Base-by-base conservation (phyloP, 2,888 invertebrate species). In the Drosophila recens region DNA sequence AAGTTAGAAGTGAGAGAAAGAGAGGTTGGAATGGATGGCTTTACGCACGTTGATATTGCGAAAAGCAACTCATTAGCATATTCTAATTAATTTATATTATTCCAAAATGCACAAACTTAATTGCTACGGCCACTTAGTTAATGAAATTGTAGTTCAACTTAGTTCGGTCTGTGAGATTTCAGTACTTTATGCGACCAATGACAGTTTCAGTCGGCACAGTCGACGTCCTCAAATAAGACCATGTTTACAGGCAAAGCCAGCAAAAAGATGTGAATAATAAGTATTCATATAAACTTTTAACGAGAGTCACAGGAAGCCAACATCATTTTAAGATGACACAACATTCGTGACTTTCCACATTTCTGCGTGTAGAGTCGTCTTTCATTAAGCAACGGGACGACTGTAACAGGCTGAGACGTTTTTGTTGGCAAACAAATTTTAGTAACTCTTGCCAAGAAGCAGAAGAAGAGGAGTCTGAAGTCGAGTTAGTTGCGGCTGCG, bases 81-180 rank as follows among this genome's bases (percentile, higher is more conserved):
- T 88, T 87, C 86, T 86, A 87, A 87, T 87, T 87, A 87, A 87
- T 88, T 87, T 87, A 82, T 86, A 88, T 88, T 87, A 86, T 86
- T 86, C 83, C 88, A 83, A 82, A 86, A 81, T 86, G 88, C 82
- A 87, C 72, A 75, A 85, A 83, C 86, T 88, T 87, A 87, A 87
- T 87, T 88, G 88, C 82, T 76, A 71, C 73, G 88, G 78, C 80
- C 86, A 87, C 86, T 87, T 87, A 86, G 83, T 87, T 87, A 87
- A 87, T 87, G 83, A 87, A 87, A 87, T 86, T 87, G 88, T 82
- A 82, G 75, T 80, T 74, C 62, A 67, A 72, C 56, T 67, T 42
- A 34, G 66, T 51, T 10, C 66, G 40, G 38, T 49, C 59, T 42
- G 43, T 45, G 59, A 59, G 66, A 78, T 68, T 71, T 67, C 66